Evolutionary conservation across 2,797 vertebrate genomes (phyloP).

Genomic region (Mionectes olivaceus): DNA sequence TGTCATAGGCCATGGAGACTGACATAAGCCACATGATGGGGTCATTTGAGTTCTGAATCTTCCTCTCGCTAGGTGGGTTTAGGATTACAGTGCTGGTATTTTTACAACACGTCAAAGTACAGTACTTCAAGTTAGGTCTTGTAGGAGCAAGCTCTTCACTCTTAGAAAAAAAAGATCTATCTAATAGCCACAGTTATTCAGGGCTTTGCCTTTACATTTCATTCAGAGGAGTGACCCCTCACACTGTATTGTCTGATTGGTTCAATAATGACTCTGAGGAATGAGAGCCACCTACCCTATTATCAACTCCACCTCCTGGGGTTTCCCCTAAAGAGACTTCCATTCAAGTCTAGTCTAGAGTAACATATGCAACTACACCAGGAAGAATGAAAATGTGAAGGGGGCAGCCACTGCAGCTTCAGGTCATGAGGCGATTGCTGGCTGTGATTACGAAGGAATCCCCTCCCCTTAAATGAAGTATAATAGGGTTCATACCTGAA

Average conservation of each 20-base stretch:
- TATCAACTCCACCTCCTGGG: conserved; percentile 36
- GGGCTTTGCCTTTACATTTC: conserved; percentile 29
- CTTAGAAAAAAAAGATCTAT: not conserved
- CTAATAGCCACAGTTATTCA: conserved; percentile 5
- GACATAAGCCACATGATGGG: not conserved
- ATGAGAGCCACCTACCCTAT: conserved; percentile 33
- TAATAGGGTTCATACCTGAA: conserved; percentile 1
- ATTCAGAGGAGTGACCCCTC: conserved; percentile 43
- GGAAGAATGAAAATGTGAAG: conserved; percentile 26
- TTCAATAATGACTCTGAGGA: conserved; percentile 54
- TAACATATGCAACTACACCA: conserved; percentile 27
- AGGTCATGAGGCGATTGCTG: conserved; percentile 40
- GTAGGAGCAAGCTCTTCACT: conserved; percentile 9
- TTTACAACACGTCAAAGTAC: not conserved
- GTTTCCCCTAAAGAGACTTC: conserved; percentile 14
- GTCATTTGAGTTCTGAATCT: not conserved
- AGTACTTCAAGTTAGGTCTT: conserved; percentile 58
- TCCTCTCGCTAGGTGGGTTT: not conserved
- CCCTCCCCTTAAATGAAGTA: conserved; percentile 27
- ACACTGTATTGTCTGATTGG: conserved; percentile 1
- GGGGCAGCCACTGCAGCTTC: conserved; percentile 35
- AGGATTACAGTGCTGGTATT: not conserved
- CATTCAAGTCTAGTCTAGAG: conserved; percentile 26
- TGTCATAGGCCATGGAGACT: not conserved
- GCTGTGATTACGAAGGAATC: conserved; percentile 45